A percentile compares a stretch with the other conserved stretches of the same genome.
These are phyloP conservation scores for Emydura subglobosa DNA, from an alignment of 2,113 vertebrate species.

Conservation along the genomic window DNA sequence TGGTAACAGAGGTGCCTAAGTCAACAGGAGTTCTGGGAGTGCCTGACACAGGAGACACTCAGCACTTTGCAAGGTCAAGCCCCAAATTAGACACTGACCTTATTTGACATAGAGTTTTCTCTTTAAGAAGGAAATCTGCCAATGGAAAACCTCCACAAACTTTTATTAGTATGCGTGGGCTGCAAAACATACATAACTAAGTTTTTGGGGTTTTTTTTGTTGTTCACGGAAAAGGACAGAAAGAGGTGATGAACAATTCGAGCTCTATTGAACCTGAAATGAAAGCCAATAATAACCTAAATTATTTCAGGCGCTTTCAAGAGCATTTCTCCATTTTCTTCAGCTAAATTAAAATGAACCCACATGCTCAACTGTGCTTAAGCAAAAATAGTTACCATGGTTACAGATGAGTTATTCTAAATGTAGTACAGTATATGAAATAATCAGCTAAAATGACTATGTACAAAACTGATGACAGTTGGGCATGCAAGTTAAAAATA, in stretches of 20 bases:
- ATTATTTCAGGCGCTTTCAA: slow-evolving; percentile 48
- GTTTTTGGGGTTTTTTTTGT: too few species aligned
- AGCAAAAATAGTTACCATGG: slow-evolving; percentile 72
- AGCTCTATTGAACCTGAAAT: slow-evolving; percentile 49
- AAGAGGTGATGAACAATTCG: not conserved
- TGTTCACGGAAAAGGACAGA: not conserved
- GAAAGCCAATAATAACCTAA: slow-evolving; percentile 35
- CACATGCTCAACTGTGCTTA: slow-evolving; percentile 39
- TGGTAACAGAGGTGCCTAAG: too few species aligned
- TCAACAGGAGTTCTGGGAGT: too few species aligned
- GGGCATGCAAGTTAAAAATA: slow-evolving; percentile 65
- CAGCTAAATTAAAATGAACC: slow-evolving; percentile 61
- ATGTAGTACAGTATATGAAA: slow-evolving; percentile 66
- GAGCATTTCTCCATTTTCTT: slow-evolving; percentile 29
- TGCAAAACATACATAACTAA: not conserved
- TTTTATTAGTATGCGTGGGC: not conserved
- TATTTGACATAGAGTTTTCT: not conserved
- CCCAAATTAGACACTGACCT: not conserved
- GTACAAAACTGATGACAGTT: slow-evolving; percentile 57
- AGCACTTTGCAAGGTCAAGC: not conserved
- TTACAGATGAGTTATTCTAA: slow-evolving; percentile 64
- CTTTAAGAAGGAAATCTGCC: not conserved
- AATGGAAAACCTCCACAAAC: not conserved
- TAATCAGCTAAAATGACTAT: slow-evolving; percentile 65
- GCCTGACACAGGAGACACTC: too few species aligned